These are phyloP conservation scores for Diachrysia chrysitis DNA, from an alignment of 2,888 invertebrate species.

Conservation along the genomic window DNA sequence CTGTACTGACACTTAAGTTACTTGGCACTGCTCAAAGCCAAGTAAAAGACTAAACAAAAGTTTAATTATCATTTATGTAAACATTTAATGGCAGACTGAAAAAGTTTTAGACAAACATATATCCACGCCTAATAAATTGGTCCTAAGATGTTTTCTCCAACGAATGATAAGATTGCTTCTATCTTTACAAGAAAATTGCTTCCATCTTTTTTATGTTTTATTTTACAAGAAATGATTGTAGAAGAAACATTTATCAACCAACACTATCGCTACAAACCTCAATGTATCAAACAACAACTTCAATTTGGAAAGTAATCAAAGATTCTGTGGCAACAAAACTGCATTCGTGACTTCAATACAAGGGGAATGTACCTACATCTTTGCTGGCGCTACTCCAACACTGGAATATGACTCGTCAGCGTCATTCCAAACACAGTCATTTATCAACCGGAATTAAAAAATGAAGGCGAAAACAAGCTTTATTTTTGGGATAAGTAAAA, in stretches of 20 bases:
- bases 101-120: neutral
- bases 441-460: constrained; percentile 50
- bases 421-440: constrained; percentile 36
- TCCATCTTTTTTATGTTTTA: too few species aligned
- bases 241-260: neutral
- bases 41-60: constrained; percentile 13
- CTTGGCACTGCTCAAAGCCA: constrained; percentile 15
- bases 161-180: too few species aligned
- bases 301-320: constrained; percentile 10
- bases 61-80: constrained; percentile 22
- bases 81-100: neutral
- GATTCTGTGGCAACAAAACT: constrained; percentile 21
- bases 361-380: constrained; percentile 37
- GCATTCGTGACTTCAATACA: constrained; percentile 20
- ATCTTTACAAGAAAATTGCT: too few species aligned
- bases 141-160: neutral
- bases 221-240: neutral
- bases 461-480: constrained; percentile 19
- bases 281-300: constrained; percentile 6
- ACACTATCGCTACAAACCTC: neutral
- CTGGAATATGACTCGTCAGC: constrained; percentile 43
- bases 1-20: constrained; percentile 2
- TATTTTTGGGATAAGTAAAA: neutral
- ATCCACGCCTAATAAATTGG: neutral
- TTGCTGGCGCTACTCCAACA: constrained; percentile 51